Evolutionary conservation across 2,888 invertebrate genomes (phyloP).

Genomic region (Toxonevra muliebris): DNA sequence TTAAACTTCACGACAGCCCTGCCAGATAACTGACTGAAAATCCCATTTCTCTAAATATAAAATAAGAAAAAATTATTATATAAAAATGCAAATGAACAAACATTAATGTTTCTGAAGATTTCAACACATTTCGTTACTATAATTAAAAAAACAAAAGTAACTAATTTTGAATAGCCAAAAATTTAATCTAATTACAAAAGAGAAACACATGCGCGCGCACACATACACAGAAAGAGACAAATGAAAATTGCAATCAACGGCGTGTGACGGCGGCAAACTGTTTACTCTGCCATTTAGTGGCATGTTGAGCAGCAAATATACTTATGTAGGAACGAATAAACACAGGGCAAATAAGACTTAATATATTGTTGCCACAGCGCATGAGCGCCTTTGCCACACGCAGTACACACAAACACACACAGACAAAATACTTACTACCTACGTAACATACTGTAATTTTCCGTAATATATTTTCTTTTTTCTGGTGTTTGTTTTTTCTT

Average conservation of each 20-base stretch:
- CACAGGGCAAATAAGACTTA: background rate
- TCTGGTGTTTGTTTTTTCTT: background rate
- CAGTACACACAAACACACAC: too few species aligned
- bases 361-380: constrained; percentile 4
- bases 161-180: too few species aligned
- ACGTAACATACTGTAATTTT: too few species aligned
- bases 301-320: constrained; percentile 1
- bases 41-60: too few species aligned
- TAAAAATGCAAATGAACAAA: too few species aligned
- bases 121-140: background rate
- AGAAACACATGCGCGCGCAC: background rate
- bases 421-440: too few species aligned
- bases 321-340: background rate
- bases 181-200: too few species aligned
- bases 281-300: background rate
- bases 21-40: too few species aligned
- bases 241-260: constrained; percentile 23
- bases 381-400: constrained; percentile 1
- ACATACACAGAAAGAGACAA: background rate
- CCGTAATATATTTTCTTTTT: background rate
- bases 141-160: background rate
- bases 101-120: too few species aligned
- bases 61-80: too few species aligned
- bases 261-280: constrained; percentile 24
- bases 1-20: too few species aligned